Conservation (phyloP, 2,797 vertebrate genomes). For the Pipistrellus nathusii region DNA sequence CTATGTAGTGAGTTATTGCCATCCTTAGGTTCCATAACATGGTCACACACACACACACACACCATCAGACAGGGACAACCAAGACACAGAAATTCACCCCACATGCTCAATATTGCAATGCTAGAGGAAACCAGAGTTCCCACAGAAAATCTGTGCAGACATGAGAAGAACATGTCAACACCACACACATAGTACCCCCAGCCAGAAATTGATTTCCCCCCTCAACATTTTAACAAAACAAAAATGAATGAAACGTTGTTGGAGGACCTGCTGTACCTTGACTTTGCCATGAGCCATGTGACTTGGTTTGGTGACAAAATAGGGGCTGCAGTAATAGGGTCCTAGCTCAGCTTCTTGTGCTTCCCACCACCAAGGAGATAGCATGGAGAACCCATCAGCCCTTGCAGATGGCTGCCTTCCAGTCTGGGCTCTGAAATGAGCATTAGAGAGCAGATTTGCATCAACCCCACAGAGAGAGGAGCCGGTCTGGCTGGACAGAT, state of each 20-base stretch:
- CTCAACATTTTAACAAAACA: not conserved
- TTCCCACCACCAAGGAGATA: not conserved
- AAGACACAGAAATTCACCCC: not conserved
- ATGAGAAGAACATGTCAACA: not conserved
- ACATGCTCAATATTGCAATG: not conserved
- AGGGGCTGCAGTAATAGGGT: fast-evolving
- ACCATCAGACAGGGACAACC: not conserved
- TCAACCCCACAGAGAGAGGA: not conserved
- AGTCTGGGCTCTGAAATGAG: not conserved
- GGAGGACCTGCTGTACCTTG: not conserved
- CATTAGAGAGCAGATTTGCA: fast-evolving
- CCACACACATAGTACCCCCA: not conserved
- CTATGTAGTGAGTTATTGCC: not conserved
- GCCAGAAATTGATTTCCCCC: not conserved
- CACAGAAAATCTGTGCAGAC: not conserved
- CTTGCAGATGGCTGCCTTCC: not conserved
- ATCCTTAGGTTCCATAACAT: not conserved
- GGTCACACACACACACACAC: not conserved
- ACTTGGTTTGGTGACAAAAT: not conserved
- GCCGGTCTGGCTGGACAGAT: not conserved
- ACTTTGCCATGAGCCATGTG: not conserved
- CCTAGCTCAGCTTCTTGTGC: not conserved
- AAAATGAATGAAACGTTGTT: not conserved
- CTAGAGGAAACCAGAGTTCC: not conserved
- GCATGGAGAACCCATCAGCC: not conserved